These are phyloP conservation scores for Papilio gigon DNA, from an alignment of 2,888 invertebrate genomes.

Conservation along the genomic window DNA sequence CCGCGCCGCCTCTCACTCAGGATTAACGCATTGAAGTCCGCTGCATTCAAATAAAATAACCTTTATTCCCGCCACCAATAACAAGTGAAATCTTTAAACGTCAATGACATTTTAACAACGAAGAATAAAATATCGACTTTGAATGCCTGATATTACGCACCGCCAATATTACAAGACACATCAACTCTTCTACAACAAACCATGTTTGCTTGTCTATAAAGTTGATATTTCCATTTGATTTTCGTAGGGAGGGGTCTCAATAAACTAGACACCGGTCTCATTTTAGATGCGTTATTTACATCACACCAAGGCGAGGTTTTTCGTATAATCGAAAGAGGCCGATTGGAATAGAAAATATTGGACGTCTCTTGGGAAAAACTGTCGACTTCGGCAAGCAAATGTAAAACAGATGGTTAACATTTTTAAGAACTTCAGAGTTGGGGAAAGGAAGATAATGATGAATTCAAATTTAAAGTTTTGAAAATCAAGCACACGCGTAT, in stretches of 20 bases:
- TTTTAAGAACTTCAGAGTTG: background rate
- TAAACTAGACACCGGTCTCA: constrained; percentile 53
- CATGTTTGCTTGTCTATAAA: constrained; percentile 35
- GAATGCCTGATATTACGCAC: constrained; percentile 56
- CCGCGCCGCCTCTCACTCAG: constrained; percentile 38
- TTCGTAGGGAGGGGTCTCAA: constrained; percentile 44
- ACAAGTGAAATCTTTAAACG: constrained; percentile 65
- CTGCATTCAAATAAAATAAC: constrained; percentile 51
- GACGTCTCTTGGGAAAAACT: constrained; percentile 68
- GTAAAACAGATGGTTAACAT: constrained; percentile 22
- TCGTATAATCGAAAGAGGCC: constrained; percentile 69
- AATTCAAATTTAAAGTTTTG: too few relatives aligned
- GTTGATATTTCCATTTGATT: constrained; percentile 21
- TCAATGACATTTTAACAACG: constrained; percentile 76
- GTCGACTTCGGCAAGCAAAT: constrained; percentile 49
- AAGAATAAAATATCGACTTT: constrained; percentile 74
- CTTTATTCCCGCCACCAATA: constrained; percentile 50
- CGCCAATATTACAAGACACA: constrained; percentile 48
- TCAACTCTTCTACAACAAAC: constrained; percentile 43
- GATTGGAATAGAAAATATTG: constrained; percentile 75
- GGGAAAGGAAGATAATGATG: background rate
- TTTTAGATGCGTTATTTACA: constrained; percentile 61
- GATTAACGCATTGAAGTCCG: constrained; percentile 47
- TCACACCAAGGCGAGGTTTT: constrained; percentile 62
- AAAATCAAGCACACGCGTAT: background rate